Base-by-base conservation (phyloP, 2,888 invertebrate species). In the Trisateles emortualis region DNA sequence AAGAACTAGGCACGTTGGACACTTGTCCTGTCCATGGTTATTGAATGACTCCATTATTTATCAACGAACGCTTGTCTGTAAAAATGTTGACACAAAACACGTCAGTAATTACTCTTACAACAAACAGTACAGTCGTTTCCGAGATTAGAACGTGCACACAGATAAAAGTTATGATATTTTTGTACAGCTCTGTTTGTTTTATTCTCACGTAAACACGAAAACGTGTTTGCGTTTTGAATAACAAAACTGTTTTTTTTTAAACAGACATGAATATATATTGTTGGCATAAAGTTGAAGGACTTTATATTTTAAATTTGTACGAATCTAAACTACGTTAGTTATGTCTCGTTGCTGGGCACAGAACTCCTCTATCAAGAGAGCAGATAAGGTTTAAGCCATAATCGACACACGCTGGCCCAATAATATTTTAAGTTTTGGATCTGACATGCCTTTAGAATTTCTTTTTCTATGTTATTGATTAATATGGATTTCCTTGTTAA, bases 141-240 rank as follows among this genome's bases (percentile, higher is more conserved):
- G 14, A 59, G 62, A 59, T 66, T 36, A 52, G 16, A 52, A 33
- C 30, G 10, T 35, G 29, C 35, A 38, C 41, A 58, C 45, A 33
- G 38, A 52, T 50, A 39, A 11, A 48, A 51, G 11, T 36, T n/a
- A 33, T 46, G 36, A 36, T 39, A 24, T 39, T 22, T 22, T 22
- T 39, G 17, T 39, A 22, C 8, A 8, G 8, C 22, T 8, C 22
- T 11, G 39, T 39, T 39, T 39, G 22, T 39, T 39, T 22, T 5
- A 22, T 6, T 39, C 19, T 39, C 39, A 39, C 39, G 39, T 39
- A 39, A 39, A 24, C 39, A 39, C 22, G 39, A 19, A 39, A 19
- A 41, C 3, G 14, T 2, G 8, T 3, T 26, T 14, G 11, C 11
- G 30, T 14, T 30, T 30, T 42, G 32, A 30, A 30, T 42, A 29